Evolutionary conservation across 2,797 vertebrate genomes (phyloP), one percentile per base, ranked within the genome.

Genomic region (Somateria mollissima): DNA sequence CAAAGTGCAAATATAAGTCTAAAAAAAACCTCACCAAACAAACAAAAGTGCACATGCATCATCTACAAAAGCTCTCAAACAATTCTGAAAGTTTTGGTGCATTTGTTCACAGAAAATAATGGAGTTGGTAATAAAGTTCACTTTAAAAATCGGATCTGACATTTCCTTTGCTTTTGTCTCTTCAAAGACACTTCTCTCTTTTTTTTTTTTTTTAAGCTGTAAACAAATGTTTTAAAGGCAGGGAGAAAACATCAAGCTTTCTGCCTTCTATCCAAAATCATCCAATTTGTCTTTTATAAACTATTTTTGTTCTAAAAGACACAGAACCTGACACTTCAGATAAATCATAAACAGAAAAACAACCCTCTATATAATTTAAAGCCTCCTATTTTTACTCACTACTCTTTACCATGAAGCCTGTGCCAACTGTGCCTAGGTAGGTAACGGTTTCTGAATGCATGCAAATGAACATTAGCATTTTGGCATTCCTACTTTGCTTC

Each of bases 151-250:
- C 54, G 14, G 86, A 94, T 87, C 95, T 96, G 83, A 89, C 91
- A 92, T 97, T 95, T 92, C 64, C 86, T 97, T 92, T 89, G 72
- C 94, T 97, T 96, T 96, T 90, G 95, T 62, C 87, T 97, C 95
- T 96, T 96, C 94, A 97, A 97, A 97, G 94, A 94, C 91, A 92
- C 92, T 84, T 94, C 87, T 87, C 66, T 39, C 17, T 62, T 56
- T 57, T 25, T 18, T 61, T 25, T 25, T 18, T 61, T 25, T 91
- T 95, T 89, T 91, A 84, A 89, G 76, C 81, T 65, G 87, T 95
- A 97, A 97, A 98, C 97, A 96, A 96, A 98, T 95, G 88, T 95
- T 97, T 96, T 94, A 93, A 94, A 97, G 86, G 87, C 70, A 83
- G 32, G 28, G 37, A 96, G 75, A 90, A 94, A 92, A 81, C 81